A percentile compares a stretch with the other conserved stretches of the same genome.
These are phyloP conservation scores for Netelia virgata DNA, from an alignment of 2,888 invertebrate species.

Conservation along the genomic window DNA sequence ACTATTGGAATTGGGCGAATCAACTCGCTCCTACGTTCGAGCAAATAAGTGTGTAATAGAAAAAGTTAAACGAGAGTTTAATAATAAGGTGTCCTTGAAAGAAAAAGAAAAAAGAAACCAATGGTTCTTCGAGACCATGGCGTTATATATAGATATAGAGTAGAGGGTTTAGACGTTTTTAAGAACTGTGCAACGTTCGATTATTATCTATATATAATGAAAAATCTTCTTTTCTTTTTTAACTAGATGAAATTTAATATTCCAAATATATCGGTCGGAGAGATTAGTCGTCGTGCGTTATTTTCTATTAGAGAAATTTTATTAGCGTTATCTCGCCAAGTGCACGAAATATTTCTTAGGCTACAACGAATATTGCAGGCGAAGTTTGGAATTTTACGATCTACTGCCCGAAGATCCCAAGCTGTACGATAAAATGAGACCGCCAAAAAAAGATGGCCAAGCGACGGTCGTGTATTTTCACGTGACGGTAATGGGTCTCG, in stretches of 20 bases:
- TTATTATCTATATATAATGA: not conserved
- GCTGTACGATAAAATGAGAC: conserved; percentile 96
- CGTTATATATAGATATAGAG: conserved; percentile 7
- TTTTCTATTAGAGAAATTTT: conserved; percentile 44
- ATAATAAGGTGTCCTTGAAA: not conserved
- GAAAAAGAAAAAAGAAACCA: conserved; percentile 29
- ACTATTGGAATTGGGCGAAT: conserved; percentile 65
- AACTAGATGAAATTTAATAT: conserved; percentile 7
- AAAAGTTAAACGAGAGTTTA: not conserved
- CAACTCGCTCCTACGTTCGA: not conserved
- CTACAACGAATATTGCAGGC: conserved; percentile 84
- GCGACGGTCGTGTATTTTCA: conserved; percentile 96
- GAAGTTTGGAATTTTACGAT: conserved; percentile 93
- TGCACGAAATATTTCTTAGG: conserved; percentile 50
- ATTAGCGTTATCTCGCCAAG: conserved; percentile 42
- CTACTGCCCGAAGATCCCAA: conserved; percentile 94
- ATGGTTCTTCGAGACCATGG: conserved; percentile 34
- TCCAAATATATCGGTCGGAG: conserved; percentile 56
- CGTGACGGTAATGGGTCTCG: conserved; percentile 97
- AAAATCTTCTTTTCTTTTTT: not conserved
- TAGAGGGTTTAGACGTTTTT: not conserved
- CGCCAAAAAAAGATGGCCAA: conserved; percentile 95
- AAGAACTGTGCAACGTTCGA: conserved; percentile 19
- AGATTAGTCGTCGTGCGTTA: conserved; percentile 55
- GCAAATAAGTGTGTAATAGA: conserved; percentile 45